phyloP scores from a whole-genome alignment of 2,888 invertebrate genomes.

The Thelaira solivaga region DNA sequence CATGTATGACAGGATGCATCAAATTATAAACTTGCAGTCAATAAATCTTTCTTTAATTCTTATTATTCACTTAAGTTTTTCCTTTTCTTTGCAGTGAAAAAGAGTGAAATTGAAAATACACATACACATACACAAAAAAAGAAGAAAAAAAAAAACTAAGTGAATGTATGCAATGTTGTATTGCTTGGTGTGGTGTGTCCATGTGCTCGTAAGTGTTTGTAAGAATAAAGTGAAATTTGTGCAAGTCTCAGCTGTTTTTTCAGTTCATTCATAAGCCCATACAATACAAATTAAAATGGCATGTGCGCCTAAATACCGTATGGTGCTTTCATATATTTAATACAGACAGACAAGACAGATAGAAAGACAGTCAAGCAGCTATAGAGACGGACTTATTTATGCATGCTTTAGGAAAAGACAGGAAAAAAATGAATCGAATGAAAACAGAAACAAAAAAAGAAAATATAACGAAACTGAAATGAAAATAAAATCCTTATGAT shows the following conservation, averaged over 20 bases:
- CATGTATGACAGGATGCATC: slow-evolving; percentile 46
- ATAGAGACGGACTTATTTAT: slow-evolving; percentile 2
- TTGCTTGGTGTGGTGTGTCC: background rate
- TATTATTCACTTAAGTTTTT: slow-evolving; percentile 45
- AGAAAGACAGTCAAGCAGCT: background rate
- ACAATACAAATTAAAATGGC: slow-evolving; percentile 55
- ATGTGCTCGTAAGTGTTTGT: background rate
- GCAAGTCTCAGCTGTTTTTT: slow-evolving; percentile 60
- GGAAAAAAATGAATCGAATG: background rate
- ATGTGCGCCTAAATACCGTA: slow-evolving; percentile 57
- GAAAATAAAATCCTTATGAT: slow-evolving; percentile 44
- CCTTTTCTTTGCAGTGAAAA: slow-evolving; percentile 25
- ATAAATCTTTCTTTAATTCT: slow-evolving; percentile 56
- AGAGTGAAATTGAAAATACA: slow-evolving; percentile 15
- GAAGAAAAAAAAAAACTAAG: background rate
- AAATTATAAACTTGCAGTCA: slow-evolving; percentile 52
- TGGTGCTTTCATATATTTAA: slow-evolving; percentile 43
- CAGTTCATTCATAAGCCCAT: slow-evolving; percentile 61
- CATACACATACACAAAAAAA: too few species aligned
- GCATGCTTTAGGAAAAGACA: slow-evolving; percentile 16
- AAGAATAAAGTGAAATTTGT: slow-evolving; percentile 29
- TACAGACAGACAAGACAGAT: background rate
- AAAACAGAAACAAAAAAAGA: background rate
- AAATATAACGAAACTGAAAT: background rate
- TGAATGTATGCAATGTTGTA: background rate